These are phyloP conservation scores for Dinocampus coccinellae DNA, from an alignment of 2,888 invertebrate genomes.

Conservation along the genomic window DNA sequence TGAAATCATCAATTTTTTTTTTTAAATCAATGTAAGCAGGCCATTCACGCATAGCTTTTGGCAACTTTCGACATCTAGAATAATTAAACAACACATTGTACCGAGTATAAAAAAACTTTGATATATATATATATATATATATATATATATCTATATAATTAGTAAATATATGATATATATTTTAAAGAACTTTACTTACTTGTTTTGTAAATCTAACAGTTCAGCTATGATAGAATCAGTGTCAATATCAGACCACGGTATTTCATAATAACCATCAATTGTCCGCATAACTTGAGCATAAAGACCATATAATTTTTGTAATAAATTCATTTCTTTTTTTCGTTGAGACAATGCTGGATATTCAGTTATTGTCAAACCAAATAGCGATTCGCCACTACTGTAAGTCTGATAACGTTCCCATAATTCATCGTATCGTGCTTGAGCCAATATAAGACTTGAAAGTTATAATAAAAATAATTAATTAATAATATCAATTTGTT, in stretches of 20 bases:
- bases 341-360: slow-evolving; percentile 85
- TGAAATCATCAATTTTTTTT: slow-evolving; percentile 91
- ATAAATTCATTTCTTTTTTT: slow-evolving; percentile 85
- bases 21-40: slow-evolving; percentile 88
- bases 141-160: no score
- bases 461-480: background rate
- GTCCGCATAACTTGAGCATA: slow-evolving; percentile 88
- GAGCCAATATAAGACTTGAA: slow-evolving; percentile 78
- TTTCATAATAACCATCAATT: slow-evolving; percentile 88
- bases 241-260: slow-evolving; percentile 87
- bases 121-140: no score
- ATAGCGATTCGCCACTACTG: slow-evolving; percentile 85
- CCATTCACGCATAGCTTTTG: slow-evolving; percentile 89
- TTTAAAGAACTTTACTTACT: slow-evolving; percentile 41
- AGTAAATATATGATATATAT: background rate
- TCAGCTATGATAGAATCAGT: slow-evolving; percentile 85
- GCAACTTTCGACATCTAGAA: slow-evolving; percentile 83
- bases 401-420: slow-evolving; percentile 87
- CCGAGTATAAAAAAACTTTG: background rate
- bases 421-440: slow-evolving; percentile 85
- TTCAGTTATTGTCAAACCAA: slow-evolving; percentile 85
- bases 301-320: slow-evolving; percentile 84
- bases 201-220: slow-evolving; percentile 85
- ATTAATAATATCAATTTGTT: slow-evolving; percentile 5
- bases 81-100: slow-evolving; percentile 1